Conservation (phyloP, 2,888 invertebrate genomes). For the Margaritifera margaritifera region DNA sequence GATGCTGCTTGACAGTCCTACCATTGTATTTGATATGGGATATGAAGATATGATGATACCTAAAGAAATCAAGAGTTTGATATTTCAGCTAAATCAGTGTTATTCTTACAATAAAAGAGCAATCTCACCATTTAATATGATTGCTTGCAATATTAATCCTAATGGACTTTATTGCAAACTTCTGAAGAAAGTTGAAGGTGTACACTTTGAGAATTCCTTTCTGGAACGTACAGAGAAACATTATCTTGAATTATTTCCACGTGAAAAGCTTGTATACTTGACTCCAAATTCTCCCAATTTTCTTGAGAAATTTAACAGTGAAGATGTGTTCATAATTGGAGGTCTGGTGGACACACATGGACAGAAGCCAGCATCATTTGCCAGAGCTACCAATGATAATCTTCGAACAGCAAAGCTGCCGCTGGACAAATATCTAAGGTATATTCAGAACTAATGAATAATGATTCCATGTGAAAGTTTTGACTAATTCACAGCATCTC, state of each 20-base stretch:
- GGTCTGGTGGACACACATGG: slow-evolving; percentile 62
- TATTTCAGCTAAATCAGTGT: not conserved
- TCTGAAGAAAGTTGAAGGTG: too few species aligned
- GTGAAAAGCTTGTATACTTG: slow-evolving; percentile 86
- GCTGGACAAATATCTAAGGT: slow-evolving; percentile 82
- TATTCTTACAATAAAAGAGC: not conserved
- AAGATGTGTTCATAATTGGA: slow-evolving; percentile 89
- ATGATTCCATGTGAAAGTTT: not conserved
- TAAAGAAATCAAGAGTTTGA: not conserved
- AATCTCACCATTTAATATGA: too few species aligned
- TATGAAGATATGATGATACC: not conserved
- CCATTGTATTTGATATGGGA: not conserved
- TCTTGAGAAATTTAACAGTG: slow-evolving; percentile 81
- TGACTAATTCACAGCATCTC: too few species aligned
- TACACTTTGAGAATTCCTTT: not conserved
- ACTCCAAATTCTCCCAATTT: slow-evolving; percentile 87
- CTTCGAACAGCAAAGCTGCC: slow-evolving; percentile 88
- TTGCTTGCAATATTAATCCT: not conserved
- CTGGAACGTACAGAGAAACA: slow-evolving; percentile 73
- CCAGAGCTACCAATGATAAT: slow-evolving; percentile 87
- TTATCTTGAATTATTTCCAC: slow-evolving; percentile 86
- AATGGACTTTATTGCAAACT: too few species aligned
- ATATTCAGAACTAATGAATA: not conserved
- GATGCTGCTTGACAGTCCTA: not conserved
- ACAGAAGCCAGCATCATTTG: slow-evolving; percentile 82